Conservation (phyloP, 2,888 invertebrate species). For the Diaphora mendica region DNA sequence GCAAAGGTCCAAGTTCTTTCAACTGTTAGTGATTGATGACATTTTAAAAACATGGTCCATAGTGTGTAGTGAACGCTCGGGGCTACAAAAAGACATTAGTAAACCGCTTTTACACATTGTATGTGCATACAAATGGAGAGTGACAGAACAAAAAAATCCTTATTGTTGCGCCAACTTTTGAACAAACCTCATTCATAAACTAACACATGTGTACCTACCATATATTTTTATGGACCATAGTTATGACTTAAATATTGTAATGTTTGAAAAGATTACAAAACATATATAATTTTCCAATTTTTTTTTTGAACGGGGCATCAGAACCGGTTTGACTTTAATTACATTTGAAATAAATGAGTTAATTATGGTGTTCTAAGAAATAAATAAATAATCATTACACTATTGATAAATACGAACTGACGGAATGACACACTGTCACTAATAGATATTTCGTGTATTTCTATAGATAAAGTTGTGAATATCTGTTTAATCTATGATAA, state of each 20-base stretch:
- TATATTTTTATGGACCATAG: slow-evolving; percentile 23
- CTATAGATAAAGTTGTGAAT: slow-evolving; percentile 32
- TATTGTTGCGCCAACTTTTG: slow-evolving; percentile 56
- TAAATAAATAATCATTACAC: slow-evolving; percentile 19
- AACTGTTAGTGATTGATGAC: slow-evolving; percentile 74
- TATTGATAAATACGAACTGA: slow-evolving; percentile 18
- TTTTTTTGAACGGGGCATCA: neutral
- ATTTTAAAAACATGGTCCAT: slow-evolving; percentile 57
- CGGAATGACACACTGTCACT: slow-evolving; percentile 25
- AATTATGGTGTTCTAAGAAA: slow-evolving; percentile 30
- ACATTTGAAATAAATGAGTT: slow-evolving; percentile 20
- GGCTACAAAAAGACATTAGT: slow-evolving; percentile 48
- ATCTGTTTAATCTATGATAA: slow-evolving; percentile 44
- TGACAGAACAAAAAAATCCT: slow-evolving; percentile 50
- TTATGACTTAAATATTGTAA: neutral
- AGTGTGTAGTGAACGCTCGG: slow-evolving; percentile 45
- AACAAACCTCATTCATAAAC: slow-evolving; percentile 56
- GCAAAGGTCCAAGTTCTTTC: slow-evolving; percentile 59
- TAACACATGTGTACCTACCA: slow-evolving; percentile 33
- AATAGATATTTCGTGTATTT: slow-evolving; percentile 28
- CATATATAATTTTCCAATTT: neutral
- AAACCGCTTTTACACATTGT: slow-evolving; percentile 45
- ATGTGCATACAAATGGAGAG: slow-evolving; percentile 52
- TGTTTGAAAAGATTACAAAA: neutral
- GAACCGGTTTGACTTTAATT: slow-evolving; percentile 15